These are phyloP conservation scores for Monoplex corrugatus DNA, from an alignment of 2,888 invertebrate species.

Conservation along the genomic window DNA sequence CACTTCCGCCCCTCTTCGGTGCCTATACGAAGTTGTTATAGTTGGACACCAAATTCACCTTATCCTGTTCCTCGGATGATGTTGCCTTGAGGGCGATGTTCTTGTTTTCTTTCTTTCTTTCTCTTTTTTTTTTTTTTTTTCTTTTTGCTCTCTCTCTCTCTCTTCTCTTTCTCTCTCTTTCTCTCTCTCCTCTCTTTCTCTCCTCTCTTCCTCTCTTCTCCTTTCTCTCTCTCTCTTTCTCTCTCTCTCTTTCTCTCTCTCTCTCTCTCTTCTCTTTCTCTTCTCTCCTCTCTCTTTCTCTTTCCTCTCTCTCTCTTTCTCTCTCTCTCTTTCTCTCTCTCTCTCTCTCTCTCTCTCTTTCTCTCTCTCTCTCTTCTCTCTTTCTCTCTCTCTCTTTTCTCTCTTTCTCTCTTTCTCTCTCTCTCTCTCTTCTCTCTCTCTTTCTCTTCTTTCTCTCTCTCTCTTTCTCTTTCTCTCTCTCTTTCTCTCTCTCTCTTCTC, in stretches of 20 bases:
- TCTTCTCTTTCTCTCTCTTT: background rate
- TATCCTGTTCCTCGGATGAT: too few relatives aligned
- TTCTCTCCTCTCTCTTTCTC: background rate
- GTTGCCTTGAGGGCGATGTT: too few relatives aligned
- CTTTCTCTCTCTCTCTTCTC: background rate
- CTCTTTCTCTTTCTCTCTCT: slow-evolving; percentile 30
- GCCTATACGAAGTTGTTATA: too few relatives aligned
- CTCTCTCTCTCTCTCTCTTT: background rate
- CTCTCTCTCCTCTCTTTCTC: background rate
- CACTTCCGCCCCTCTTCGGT: background rate
- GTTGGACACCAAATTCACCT: too few relatives aligned
- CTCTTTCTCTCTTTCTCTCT: background rate
- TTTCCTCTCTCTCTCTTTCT: slow-evolving; percentile 8
- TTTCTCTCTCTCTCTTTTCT: slow-evolving; percentile 15
- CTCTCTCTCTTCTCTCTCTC: background rate
- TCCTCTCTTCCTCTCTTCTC: too few relatives aligned
- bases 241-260: too few relatives aligned
- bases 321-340: background rate
- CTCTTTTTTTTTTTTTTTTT: background rate
- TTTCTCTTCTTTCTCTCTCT: slow-evolving; percentile 4
- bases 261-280: too few relatives aligned
- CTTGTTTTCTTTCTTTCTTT: background rate
- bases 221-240: too few relatives aligned
- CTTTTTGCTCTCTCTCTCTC: background rate
- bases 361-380: background rate